phyloP scores from a whole-genome alignment of 2,113 vertebrate species.

The Indicator maculatus region DNA sequence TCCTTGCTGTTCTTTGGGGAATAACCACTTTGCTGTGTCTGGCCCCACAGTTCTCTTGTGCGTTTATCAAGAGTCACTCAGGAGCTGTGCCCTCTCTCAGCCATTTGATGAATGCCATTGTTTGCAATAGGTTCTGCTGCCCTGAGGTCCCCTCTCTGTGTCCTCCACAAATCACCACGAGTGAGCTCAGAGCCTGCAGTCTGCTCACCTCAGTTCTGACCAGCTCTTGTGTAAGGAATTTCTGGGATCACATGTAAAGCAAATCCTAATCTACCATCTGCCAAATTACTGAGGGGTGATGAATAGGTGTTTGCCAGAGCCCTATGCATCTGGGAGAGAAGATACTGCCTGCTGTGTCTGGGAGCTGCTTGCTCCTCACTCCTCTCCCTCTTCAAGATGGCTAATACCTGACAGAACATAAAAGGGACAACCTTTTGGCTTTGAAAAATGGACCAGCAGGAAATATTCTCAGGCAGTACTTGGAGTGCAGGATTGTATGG shows the following conservation, averaged over 20 bases:
- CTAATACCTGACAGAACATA: neutral
- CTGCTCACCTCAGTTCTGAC: neutral
- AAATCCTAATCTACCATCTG: constrained; percentile 2
- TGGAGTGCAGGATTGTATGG: neutral
- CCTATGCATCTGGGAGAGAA: neutral
- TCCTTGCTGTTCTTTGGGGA: neutral
- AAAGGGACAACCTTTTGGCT: neutral
- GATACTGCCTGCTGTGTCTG: neutral
- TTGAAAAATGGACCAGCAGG: neutral
- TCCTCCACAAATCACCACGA: neutral
- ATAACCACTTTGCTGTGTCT: neutral
- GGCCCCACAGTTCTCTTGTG: neutral
- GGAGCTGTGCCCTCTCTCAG: neutral
- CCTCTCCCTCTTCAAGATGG: neutral
- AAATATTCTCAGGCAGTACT: neutral
- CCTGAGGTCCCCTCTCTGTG: neutral
- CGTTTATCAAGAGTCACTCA: neutral
- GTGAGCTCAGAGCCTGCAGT: fast-evolving
- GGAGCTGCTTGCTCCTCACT: neutral
- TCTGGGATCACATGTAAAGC: neutral
- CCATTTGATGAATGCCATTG: neutral
- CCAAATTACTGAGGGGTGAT: neutral
- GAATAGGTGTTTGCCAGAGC: neutral
- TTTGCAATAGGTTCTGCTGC: fast-evolving
- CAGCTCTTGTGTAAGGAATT: neutral